phyloP scores from a whole-genome alignment of 2,797 vertebrate species.

The Huso huso region DNA sequence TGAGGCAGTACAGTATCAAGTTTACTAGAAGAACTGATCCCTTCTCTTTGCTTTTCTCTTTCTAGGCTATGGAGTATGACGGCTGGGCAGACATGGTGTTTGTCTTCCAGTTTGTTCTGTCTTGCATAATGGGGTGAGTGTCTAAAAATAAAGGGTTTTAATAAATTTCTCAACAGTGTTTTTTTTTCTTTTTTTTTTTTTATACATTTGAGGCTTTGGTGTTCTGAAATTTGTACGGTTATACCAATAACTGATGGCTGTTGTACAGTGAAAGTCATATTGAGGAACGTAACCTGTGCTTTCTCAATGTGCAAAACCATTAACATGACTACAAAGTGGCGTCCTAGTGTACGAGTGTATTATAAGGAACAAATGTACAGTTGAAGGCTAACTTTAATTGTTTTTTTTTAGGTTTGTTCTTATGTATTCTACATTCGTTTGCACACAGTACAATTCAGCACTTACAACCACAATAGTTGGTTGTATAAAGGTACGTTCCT shows the following conservation, averaged over 20 bases:
- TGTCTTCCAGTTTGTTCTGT: constrained; percentile 74
- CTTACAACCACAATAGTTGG: constrained; percentile 95
- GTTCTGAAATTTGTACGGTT: not conserved
- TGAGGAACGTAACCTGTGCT: too few relatives aligned
- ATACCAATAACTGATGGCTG: too few relatives aligned
- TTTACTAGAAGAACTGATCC: too few relatives aligned
- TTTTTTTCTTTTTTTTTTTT: not conserved
- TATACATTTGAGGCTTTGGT: not conserved
- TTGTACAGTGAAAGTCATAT: too few relatives aligned
- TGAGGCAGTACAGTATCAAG: too few relatives aligned
- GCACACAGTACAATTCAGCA: constrained; percentile 92
- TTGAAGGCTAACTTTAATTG: not conserved
- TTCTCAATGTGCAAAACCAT: too few relatives aligned
- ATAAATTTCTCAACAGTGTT: not conserved
- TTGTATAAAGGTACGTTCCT: constrained; percentile 79
- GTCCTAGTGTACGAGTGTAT: too few relatives aligned
- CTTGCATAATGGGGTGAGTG: constrained; percentile 92
- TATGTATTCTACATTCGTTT: constrained; percentile 91
- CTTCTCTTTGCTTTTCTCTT: constrained; percentile 9
- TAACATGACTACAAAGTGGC: too few relatives aligned
- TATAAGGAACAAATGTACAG: too few relatives aligned
- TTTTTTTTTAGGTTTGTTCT: constrained; percentile 70
- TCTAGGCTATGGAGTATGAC: constrained; percentile 69
- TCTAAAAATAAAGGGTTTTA: constrained; percentile 2
- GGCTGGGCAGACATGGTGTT: constrained; percentile 81